Evolutionary conservation across 1,140 invertebrate genomes (phyloP).

Genomic region (Battus philenor): DNA sequence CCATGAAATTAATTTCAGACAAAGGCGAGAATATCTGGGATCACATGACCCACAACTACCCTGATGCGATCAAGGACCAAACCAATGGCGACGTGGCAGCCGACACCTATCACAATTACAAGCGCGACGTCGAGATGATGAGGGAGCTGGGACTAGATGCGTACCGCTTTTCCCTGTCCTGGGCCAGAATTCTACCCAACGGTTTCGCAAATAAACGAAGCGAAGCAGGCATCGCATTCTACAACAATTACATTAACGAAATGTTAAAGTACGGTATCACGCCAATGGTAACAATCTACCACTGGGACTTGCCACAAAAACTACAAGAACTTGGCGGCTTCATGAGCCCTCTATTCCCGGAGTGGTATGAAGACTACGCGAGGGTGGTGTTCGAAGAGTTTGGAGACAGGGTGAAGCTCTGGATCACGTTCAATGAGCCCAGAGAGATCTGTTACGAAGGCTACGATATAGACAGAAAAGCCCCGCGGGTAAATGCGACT

Average conservation of each 20-base stretch:
- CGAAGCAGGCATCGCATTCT: slow-evolving; percentile 71
- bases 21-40: slow-evolving; percentile 3
- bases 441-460: slow-evolving; percentile 47
- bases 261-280: slow-evolving; percentile 50
- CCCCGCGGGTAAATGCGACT: slow-evolving; percentile 40
- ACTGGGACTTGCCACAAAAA: slow-evolving; percentile 39
- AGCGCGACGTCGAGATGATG: slow-evolving; percentile 49
- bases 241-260: slow-evolving; percentile 76
- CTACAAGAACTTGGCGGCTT: slow-evolving; percentile 47
- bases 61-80: slow-evolving; percentile 26
- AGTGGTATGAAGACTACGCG: slow-evolving; percentile 75
- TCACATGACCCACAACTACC: slow-evolving; percentile 30
- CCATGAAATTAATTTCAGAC: too few species aligned
- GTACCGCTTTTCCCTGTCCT: slow-evolving; percentile 80
- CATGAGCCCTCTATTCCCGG: slow-evolving; percentile 36
- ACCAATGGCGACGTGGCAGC: slow-evolving; percentile 37
- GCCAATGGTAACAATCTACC: slow-evolving; percentile 38
- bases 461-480: slow-evolving; percentile 37
- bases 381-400: slow-evolving; percentile 61
- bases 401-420: slow-evolving; percentile 60
- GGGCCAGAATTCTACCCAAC: slow-evolving; percentile 77
- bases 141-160: slow-evolving; percentile 43
- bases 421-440: slow-evolving; percentile 71
- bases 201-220: slow-evolving; percentile 73
- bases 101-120: slow-evolving; percentile 40